These are phyloP conservation scores for Sphaeridia pumilis DNA, from an alignment of 2,888 invertebrate genomes.

Conservation along the genomic window DNA sequence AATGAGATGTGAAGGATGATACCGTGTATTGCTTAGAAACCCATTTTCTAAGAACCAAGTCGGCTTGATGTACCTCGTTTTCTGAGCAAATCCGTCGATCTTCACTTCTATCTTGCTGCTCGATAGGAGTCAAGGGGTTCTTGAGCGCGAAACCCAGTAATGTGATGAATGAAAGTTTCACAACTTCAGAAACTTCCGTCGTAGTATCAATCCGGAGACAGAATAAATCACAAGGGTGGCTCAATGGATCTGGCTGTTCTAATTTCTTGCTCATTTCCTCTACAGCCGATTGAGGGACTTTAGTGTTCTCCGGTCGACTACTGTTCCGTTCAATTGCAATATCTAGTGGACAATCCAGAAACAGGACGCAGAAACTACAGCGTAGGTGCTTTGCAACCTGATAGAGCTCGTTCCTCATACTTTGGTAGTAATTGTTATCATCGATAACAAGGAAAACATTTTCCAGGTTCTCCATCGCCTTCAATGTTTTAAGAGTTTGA, in stretches of 20 bases:
- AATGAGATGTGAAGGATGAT: slow-evolving; percentile 12
- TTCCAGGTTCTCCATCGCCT: too few species aligned
- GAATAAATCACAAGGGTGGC: slow-evolving; percentile 39
- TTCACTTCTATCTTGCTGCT: slow-evolving; percentile 15
- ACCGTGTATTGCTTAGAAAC: slow-evolving; percentile 21
- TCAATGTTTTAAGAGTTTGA: neutral
- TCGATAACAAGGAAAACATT: slow-evolving; percentile 38
- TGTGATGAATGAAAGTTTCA: neutral
- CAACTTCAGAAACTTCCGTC: neutral
- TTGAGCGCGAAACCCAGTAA: slow-evolving; percentile 8
- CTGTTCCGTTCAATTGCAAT: slow-evolving; percentile 24
- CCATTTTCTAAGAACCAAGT: slow-evolving; percentile 30
- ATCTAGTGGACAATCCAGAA: slow-evolving; percentile 16
- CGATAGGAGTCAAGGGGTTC: slow-evolving; percentile 13
- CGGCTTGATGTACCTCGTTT: slow-evolving; percentile 34
- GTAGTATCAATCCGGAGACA: slow-evolving; percentile 22
- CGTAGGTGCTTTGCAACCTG: slow-evolving; percentile 40
- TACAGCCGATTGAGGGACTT: slow-evolving; percentile 38
- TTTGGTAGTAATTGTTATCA: slow-evolving; percentile 43
- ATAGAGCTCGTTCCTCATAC: slow-evolving; percentile 42
- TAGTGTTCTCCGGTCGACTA: slow-evolving; percentile 16
- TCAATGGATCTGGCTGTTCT: slow-evolving; percentile 38
- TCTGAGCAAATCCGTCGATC: slow-evolving; percentile 28
- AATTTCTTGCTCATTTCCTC: slow-evolving; percentile 38
- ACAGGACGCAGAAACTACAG: slow-evolving; percentile 39